Evolutionary conservation across 1,140 invertebrate species (phyloP), one percentile per base, ranked within the genome.

Genomic region (Calliopsis andreniformis): DNA sequence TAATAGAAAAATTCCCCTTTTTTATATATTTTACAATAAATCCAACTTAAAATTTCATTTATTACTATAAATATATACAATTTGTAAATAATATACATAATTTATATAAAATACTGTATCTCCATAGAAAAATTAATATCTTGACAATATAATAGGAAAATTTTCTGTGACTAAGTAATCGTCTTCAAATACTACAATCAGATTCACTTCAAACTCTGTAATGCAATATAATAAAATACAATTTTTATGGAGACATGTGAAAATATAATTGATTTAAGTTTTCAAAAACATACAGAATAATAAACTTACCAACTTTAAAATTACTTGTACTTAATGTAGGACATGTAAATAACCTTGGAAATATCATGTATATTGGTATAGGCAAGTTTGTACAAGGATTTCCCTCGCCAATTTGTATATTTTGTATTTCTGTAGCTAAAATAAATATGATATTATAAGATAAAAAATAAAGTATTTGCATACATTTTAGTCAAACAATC

Each of bases 141-240:
- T 92, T 35, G 94, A 94, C 51, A 98, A 90, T 79, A 95, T 94
- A 76, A 98, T 96, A 30, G 97, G 97, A 91, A 99, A 98, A 88
- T 99, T 99, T 93, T 99, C 98, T n/a, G 97, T 98, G 10, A 99
- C 96, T 35, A 98, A 93, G 89, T 98, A 96, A 87, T 99, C 97
- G 90, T 99, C 96, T 88, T 97, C 95, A 88, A 99, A 98, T 45
- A 99, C 95, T 28, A 99, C 94, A 0, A 98, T 96, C 66, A 99
- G 94, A 91, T 99, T 99, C 0, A 99, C 93, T 93, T 99, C 98
- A 93, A 99, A 99, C 91, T 99, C 98, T 99, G 93, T 75, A 88
- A 88, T 90, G 90, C 87, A 88, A 81, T 83, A 64, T 76, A 79
- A 78, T 51, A 20, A 47, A 64, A 56, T 45, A 45, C 3, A 59